A percentile compares a stretch with the other conserved stretches of the same genome.
phyloP scores from a whole-genome alignment of 2,888 invertebrate genomes.

The Rhamnusium bicolor region DNA sequence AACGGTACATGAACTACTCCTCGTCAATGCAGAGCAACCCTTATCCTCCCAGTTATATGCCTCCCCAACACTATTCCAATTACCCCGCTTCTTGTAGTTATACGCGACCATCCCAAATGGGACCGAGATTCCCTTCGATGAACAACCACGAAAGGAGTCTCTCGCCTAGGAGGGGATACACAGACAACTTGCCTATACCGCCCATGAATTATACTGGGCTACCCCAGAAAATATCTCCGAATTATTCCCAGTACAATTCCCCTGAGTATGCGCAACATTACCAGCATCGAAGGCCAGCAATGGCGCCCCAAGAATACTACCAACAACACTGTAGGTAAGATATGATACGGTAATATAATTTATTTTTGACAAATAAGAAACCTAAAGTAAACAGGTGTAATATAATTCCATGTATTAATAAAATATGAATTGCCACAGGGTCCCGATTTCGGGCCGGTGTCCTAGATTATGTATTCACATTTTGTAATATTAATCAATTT shows the following conservation, averaged over 20 bases:
- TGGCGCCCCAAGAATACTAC: slow-evolving; percentile 56
- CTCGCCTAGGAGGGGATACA: slow-evolving; percentile 61
- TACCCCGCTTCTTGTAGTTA: slow-evolving; percentile 50
- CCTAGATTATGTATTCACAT: too few relatives aligned
- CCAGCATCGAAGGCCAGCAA: slow-evolving; percentile 56
- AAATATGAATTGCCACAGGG: too few relatives aligned
- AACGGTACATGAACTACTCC: slow-evolving; percentile 57
- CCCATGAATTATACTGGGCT: slow-evolving; percentile 57
- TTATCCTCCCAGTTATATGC: slow-evolving; percentile 45
- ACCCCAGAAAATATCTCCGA: slow-evolving; percentile 60
- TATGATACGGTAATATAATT: background rate
- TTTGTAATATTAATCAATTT: too few relatives aligned
- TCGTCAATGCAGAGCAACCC: slow-evolving; percentile 47
- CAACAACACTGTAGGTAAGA: slow-evolving; percentile 49
- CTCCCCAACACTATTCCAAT: slow-evolving; percentile 40
- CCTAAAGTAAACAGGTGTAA: too few relatives aligned
- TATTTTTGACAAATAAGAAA: too few relatives aligned
- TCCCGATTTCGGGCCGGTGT: too few relatives aligned
- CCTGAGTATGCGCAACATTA: slow-evolving; percentile 65
- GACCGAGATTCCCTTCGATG: slow-evolving; percentile 51
- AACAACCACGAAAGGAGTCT: slow-evolving; percentile 59
- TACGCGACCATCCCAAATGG: slow-evolving; percentile 52
- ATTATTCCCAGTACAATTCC: slow-evolving; percentile 57
- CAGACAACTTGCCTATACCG: slow-evolving; percentile 55
- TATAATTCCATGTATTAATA: too few relatives aligned